Evolutionary conservation across 1,140 invertebrate genomes (phyloP).

Genomic region (Heliconius melpomene): DNA sequence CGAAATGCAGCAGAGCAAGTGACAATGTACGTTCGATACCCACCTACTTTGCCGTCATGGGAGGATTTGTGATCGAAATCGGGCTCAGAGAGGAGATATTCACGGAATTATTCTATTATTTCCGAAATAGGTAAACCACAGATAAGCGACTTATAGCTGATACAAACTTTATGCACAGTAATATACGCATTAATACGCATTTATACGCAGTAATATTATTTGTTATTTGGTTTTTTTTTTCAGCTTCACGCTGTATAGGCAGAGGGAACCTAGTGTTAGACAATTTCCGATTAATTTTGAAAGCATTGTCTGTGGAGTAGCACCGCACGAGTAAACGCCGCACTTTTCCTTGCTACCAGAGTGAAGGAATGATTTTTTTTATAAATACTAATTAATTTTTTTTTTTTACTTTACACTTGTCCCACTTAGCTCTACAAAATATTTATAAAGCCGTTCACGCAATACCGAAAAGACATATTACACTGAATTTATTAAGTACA

Average conservation of each 20-base stretch:
- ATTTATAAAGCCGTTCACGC: too few relatives aligned
- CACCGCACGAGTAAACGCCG: neutral
- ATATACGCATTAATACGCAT: too few relatives aligned
- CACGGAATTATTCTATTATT: neutral
- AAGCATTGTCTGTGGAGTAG: neutral
- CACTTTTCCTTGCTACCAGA: neutral
- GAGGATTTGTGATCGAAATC: conserved; percentile 5
- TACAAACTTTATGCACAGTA: neutral
- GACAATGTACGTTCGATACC: neutral
- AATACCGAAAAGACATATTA: too few relatives aligned
- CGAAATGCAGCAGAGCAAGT: neutral
- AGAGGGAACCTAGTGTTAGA: neutral
- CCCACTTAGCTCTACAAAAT: too few relatives aligned
- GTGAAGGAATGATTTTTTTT: neutral
- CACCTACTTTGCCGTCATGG: neutral
- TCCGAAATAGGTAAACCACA: neutral
- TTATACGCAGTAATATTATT: too few relatives aligned
- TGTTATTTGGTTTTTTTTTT: too few relatives aligned
- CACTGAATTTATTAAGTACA: too few relatives aligned
- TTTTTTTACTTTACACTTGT: too few relatives aligned
- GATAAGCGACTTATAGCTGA: neutral
- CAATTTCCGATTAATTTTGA: neutral
- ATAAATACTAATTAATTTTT: neutral
- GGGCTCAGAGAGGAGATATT: neutral
- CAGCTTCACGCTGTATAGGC: neutral